Evolutionary conservation across 2,797 vertebrate genomes (phyloP), one percentile per base, ranked within the genome.

Genomic region (Manis crassicaudata): DNA sequence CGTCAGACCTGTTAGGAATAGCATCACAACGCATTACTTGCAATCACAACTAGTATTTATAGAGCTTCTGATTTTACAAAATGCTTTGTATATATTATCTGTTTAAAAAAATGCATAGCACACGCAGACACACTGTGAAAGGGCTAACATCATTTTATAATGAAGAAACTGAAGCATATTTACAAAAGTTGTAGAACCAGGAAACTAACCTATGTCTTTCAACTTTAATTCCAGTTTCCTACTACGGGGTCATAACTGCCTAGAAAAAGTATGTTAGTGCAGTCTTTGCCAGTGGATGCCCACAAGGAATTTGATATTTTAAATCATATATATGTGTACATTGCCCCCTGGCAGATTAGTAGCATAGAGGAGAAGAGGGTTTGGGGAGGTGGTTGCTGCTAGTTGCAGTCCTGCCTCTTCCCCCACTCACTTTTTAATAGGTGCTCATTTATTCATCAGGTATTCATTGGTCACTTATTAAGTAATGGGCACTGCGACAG

Each of bases 1-100:
- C 18, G 73, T 37, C 37, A 89, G 56, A 21, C n/a, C 21, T 25
- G 32, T 75, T 70, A 52, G 46, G 2, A 13, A 25, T 46, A 72
- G 32, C 11, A 40, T 52, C 32, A 50, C 32, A 56, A 54, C 7
- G 73, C 21, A 40, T 91, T 54, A 92, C 84, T 93, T 84, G 52
- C 7, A 76, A 65, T 73, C 37, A 81, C 4, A 90, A 82, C 16
- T 60, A 60, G 3, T 32, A 60, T 62, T 93, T 80, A 46, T n/a
- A 77, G 46, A 75, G 8, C 75, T 67, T 95, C 87, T 80, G 18
- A 40, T 93, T 91, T 88, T 88, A 73, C 18, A 86, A 73, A 91
- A 73, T 92, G 14, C 20, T 23, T 84, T 70, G 62, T 77, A 40
- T 73, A n/a, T 50, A 32, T 72, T 63, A 18, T 56, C 27, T 76